Conservation (phyloP, 2,797 vertebrate species). For the Distichodus sexfasciatus region DNA sequence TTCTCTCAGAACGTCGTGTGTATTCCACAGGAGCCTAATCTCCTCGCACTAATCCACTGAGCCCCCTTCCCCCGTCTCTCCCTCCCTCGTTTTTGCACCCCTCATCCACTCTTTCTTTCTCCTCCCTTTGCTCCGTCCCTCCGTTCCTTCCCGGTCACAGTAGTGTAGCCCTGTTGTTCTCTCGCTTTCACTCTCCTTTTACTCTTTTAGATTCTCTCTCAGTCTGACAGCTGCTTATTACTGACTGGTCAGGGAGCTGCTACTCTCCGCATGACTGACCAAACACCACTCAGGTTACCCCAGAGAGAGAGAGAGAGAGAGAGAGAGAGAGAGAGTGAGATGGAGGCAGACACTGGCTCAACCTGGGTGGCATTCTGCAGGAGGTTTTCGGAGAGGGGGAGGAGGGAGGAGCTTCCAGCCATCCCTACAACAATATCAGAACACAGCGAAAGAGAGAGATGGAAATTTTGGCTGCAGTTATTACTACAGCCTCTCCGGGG, state of each 20-base stretch:
- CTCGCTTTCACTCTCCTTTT: constrained; percentile 26
- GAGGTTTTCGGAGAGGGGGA: constrained; percentile 28
- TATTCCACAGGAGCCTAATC: constrained; percentile 70
- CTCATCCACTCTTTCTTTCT: constrained; percentile 30
- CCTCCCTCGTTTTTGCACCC: constrained; percentile 13
- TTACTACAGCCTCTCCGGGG: constrained; percentile 9
- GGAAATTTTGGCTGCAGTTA: constrained; percentile 15
- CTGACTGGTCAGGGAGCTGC: constrained; percentile 55
- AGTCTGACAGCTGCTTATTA: constrained; percentile 78
- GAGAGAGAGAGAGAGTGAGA: constrained; percentile 60
- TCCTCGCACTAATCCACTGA: constrained; percentile 73
- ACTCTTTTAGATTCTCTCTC: constrained; percentile 10
- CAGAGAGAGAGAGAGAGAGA: constrained; percentile 61
- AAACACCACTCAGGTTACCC: constrained; percentile 76
- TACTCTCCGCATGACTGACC: constrained; percentile 80
- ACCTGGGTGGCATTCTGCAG: constrained; percentile 80
- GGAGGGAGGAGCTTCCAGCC: constrained; percentile 24
- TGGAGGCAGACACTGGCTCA: constrained; percentile 74
- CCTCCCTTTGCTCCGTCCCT: constrained; percentile 39
- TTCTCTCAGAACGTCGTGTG: constrained; percentile 33
- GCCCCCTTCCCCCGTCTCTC: constrained; percentile 36
- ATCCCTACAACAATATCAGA: constrained; percentile 43
- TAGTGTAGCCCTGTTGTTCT: constrained; percentile 46
- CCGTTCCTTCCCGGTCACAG: constrained; percentile 17
- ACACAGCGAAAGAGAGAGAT: neutral